phyloP scores from a whole-genome alignment of 2,888 invertebrate genomes.

The Heptascelio sp. region DNA sequence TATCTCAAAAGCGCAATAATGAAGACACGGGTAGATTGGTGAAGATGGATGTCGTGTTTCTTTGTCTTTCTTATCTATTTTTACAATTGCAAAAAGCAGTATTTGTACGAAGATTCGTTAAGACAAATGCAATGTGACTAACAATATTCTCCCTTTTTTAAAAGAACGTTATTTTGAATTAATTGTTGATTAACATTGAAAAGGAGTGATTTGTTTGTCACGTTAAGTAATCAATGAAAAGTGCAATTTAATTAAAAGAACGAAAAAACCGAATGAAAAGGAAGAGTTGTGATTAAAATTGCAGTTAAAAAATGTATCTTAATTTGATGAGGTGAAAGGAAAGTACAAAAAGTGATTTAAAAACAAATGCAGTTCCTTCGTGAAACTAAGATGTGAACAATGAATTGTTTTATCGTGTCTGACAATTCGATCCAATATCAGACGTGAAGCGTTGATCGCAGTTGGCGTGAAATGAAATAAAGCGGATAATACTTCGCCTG shows the following conservation, averaged over 20 bases:
- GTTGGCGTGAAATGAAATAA: conserved; percentile 66
- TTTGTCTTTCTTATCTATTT: no score
- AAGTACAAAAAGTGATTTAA: conserved; percentile 5
- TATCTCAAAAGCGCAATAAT: conserved; percentile 37
- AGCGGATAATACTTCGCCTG: conserved; percentile 49
- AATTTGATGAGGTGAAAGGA: neutral
- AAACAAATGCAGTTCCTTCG: conserved; percentile 15
- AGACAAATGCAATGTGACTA: no score
- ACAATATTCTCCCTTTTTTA: no score
- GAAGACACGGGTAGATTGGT: conserved; percentile 51
- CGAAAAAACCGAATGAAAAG: neutral
- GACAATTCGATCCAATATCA: conserved; percentile 59
- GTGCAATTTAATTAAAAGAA: no score
- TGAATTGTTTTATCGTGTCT: conserved; percentile 51
- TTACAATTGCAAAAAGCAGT: no score
- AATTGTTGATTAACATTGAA: no score
- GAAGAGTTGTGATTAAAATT: neutral
- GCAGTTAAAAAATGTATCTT: neutral
- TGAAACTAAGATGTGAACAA: conserved; percentile 37
- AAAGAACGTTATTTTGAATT: no score
- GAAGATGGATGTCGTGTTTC: conserved; percentile 65
- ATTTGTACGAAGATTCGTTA: no score
- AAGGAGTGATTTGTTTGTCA: no score
- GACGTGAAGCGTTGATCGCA: conserved; percentile 48
- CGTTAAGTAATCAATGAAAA: no score